phyloP scores from a whole-genome alignment of 1,140 invertebrate genomes.

The Trichoplusia ni region DNA sequence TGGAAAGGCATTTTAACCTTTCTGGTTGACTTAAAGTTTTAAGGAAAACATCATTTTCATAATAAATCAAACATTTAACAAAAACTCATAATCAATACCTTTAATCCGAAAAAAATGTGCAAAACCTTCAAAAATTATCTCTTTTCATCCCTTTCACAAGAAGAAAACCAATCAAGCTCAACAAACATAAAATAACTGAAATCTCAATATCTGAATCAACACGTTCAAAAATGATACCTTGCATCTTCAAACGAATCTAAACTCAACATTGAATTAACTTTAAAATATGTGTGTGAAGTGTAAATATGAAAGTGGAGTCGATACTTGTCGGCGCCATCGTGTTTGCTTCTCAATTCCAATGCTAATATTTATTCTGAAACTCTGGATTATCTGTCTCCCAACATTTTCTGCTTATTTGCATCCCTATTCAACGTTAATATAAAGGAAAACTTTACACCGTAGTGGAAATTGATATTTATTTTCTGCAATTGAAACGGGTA shows the following conservation, averaged over 20 bases:
- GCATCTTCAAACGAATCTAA: background rate
- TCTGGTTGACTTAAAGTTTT: no score
- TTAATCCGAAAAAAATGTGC: no score
- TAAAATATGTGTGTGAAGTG: conserved; percentile 34
- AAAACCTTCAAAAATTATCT: no score
- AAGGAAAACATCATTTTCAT: no score
- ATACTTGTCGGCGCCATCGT: conserved; percentile 41
- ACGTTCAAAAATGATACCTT: background rate
- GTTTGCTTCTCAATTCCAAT: conserved; percentile 48
- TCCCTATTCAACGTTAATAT: conserved; percentile 19
- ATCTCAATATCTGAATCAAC: background rate
- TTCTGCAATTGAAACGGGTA: background rate
- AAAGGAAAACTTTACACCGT: background rate
- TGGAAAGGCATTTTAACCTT: no score
- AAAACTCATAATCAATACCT: no score
- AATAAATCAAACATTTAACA: no score
- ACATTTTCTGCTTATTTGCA: conserved; percentile 34
- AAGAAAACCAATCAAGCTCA: no score
- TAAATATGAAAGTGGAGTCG: conserved; percentile 43
- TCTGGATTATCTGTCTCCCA: conserved; percentile 39
- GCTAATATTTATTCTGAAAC: conserved; percentile 45
- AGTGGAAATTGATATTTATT: background rate
- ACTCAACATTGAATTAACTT: conserved; percentile 21
- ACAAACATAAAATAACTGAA: background rate
- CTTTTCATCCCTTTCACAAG: no score